Evolutionary conservation across 1,140 invertebrate species (phyloP).

Genomic region (Panagrolaimus sp.): DNA sequence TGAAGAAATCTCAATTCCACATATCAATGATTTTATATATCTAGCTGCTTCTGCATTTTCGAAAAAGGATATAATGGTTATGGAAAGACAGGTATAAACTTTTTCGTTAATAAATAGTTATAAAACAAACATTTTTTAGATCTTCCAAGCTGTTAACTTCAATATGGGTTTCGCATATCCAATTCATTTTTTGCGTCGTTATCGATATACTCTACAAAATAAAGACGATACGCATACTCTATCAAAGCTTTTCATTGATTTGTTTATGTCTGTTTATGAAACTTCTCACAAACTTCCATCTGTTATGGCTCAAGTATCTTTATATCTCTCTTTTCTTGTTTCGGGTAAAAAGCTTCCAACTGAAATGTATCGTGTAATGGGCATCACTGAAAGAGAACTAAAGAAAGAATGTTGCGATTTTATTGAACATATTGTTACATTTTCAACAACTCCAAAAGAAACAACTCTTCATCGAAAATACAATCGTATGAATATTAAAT

Average conservation of each 20-base stretch:
- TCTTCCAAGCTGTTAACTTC: conserved; percentile 17
- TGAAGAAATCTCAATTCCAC: conserved; percentile 62
- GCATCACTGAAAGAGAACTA: background rate
- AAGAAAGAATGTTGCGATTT: background rate
- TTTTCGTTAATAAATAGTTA: background rate
- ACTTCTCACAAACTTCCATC: background rate
- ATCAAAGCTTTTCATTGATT: background rate
- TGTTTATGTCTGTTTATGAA: background rate
- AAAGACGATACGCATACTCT: background rate
- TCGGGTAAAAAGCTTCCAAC: background rate
- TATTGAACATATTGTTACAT: background rate
- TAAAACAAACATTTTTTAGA: conserved; percentile 11
- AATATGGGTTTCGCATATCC: conserved; percentile 23
- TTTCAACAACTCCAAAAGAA: conserved; percentile 10
- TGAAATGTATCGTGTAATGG: background rate
- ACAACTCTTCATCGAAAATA: background rate
- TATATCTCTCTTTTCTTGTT: background rate
- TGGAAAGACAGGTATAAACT: conserved; percentile 17
- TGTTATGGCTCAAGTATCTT: background rate
- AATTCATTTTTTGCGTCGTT: conserved; percentile 11
- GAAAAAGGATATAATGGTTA: conserved; percentile 4
- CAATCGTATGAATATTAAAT: background rate
- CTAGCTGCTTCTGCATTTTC: conserved; percentile 1
- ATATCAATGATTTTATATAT: conserved; percentile 61
- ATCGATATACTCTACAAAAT: background rate